Conservation (phyloP, 1,140 invertebrate genomes). For the Drosophila ficusphila region DNA sequence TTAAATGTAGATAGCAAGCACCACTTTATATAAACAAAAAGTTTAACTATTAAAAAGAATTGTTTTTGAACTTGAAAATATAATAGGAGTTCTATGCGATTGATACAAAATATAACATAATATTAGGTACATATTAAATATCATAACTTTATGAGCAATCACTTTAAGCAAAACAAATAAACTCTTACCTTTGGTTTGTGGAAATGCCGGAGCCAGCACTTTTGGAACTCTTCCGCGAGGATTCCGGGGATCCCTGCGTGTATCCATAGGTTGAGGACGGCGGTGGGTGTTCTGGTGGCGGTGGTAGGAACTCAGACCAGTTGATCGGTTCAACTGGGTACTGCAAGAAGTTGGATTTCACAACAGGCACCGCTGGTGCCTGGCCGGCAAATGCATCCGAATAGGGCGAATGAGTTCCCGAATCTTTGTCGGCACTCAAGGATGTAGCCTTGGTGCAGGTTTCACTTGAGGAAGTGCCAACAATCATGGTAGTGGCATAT, state of each 20-base stretch:
- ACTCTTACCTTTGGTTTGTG: slow-evolving; percentile 78
- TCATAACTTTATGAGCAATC: no score
- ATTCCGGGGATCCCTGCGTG: slow-evolving; percentile 79
- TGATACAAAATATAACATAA: no score
- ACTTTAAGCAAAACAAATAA: not conserved
- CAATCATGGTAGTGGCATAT: slow-evolving; percentile 91
- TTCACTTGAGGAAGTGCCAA: slow-evolving; percentile 85
- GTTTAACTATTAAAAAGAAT: no score
- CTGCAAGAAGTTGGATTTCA: slow-evolving; percentile 85
- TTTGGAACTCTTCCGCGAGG: slow-evolving; percentile 82
- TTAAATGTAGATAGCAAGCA: no score
- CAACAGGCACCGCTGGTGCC: slow-evolving; percentile 43
- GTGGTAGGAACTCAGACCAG: slow-evolving; percentile 91
- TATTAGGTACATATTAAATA: no score
- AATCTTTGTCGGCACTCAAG: slow-evolving; percentile 85
- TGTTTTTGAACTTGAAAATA: no score
- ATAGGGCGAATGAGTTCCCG: slow-evolving; percentile 85
- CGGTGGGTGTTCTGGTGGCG: slow-evolving; percentile 92
- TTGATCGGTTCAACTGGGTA: slow-evolving; percentile 87
- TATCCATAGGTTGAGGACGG: slow-evolving; percentile 84
- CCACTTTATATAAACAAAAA: no score
- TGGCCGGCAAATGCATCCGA: slow-evolving; percentile 69
- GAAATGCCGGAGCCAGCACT: slow-evolving; percentile 79
- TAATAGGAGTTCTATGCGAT: no score
- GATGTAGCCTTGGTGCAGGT: slow-evolving; percentile 85